Percentiles rank a stretch among this genome's conserved stretches.
These are phyloP conservation scores for Hydrotaea cyrtoneurina DNA, from an alignment of 2,888 invertebrate species.

Conservation along the genomic window DNA sequence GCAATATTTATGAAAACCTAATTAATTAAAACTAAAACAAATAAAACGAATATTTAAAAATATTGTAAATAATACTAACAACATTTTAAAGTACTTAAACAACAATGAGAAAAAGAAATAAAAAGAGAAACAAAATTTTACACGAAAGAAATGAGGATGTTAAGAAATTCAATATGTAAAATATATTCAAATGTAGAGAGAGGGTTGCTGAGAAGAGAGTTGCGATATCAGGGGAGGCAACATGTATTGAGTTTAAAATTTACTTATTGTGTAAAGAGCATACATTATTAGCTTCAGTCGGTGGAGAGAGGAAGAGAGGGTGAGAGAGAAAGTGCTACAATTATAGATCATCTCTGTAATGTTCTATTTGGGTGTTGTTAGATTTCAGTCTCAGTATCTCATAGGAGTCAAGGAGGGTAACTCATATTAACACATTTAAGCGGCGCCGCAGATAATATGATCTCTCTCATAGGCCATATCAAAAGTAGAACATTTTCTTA, in stretches of 20 bases:
- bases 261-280: too few species aligned
- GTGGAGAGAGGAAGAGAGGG: not conserved
- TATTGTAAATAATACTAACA: conserved; percentile 13
- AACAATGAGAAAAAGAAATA: conserved; percentile 8
- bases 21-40: not conserved
- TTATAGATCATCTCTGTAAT: too few species aligned
- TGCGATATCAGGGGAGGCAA: too few species aligned
- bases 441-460: too few species aligned
- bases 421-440: too few species aligned
- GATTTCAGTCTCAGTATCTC: too few species aligned
- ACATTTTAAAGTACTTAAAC: not conserved
- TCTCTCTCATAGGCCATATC: too few species aligned
- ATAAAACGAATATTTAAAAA: conserved; percentile 15
- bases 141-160: not conserved
- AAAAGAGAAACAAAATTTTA: not conserved
- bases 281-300: too few species aligned
- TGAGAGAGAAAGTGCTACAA: not conserved
- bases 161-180: not conserved
- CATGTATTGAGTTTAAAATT: not conserved
- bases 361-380: too few species aligned
- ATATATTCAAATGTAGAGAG: not conserved
- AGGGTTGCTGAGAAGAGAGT: not conserved
- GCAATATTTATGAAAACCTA: not conserved
- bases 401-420: too few species aligned
- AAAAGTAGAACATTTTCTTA: not conserved